phyloP scores from a whole-genome alignment of 2,797 vertebrate species.

The Microhierax caerulescens region DNA sequence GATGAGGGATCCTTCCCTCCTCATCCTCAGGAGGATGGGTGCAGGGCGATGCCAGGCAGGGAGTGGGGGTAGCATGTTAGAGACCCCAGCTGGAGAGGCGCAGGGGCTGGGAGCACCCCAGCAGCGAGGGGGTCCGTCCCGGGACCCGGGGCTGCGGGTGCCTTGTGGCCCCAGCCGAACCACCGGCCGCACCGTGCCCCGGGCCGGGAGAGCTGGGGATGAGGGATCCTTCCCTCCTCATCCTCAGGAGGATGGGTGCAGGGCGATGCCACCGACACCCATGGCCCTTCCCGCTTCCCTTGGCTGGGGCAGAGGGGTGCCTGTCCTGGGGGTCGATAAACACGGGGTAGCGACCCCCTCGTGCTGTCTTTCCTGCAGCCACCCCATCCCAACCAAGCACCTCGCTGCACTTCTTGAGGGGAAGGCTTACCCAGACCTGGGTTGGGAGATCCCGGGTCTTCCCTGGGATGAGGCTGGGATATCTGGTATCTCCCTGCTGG shows the following conservation, averaged over 20 bases:
- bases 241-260: background rate
- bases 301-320: background rate
- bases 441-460: background rate
- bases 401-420: background rate
- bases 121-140: accelerated
- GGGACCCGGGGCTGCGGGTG: background rate
- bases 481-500: background rate
- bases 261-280: accelerated
- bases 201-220: background rate
- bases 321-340: background rate
- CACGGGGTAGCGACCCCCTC: accelerated
- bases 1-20: too few relatives aligned
- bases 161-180: background rate
- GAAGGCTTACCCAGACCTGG: background rate
- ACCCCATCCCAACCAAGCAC: background rate
- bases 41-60: too few relatives aligned
- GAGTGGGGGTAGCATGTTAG: background rate
- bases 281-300: background rate
- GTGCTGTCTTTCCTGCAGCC: accelerated
- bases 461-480: background rate
- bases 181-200: background rate
- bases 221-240: background rate
- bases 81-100: accelerated
- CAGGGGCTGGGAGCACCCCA: background rate
- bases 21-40: too few relatives aligned